Conservation (phyloP, 2,113 vertebrate species). For the Dasypus novemcinctus region DNA sequence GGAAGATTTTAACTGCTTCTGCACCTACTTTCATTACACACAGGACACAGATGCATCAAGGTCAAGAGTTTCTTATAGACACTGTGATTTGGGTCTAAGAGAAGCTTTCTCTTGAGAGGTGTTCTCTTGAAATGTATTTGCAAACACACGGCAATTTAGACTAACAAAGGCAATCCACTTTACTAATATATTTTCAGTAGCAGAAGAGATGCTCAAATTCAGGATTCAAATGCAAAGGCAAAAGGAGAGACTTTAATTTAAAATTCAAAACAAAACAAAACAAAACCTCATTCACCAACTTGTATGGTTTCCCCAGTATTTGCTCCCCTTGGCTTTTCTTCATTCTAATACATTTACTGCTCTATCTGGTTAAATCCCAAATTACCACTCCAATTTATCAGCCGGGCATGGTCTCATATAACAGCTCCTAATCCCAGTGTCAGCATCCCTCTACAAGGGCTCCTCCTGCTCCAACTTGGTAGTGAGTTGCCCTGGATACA, state of each 20-base stretch:
- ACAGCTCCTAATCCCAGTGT: constrained; percentile 73
- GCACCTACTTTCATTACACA: constrained; percentile 65
- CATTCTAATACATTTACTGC: constrained; percentile 61
- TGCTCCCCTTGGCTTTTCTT: constrained; percentile 49
- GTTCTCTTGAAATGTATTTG: constrained; percentile 74
- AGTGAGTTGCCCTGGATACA: constrained; percentile 78
- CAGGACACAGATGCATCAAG: constrained; percentile 62
- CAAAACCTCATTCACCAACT: constrained; percentile 42
- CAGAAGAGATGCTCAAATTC: constrained; percentile 69
- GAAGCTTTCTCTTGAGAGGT: constrained; percentile 69
- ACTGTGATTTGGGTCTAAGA: constrained; percentile 67
- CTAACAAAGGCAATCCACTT: constrained; percentile 75
- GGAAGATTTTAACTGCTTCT: constrained; percentile 72
- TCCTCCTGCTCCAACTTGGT: constrained; percentile 46
- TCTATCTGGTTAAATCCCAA: constrained; percentile 76
- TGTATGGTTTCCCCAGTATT: constrained; percentile 9
- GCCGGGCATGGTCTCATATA: constrained; percentile 44
- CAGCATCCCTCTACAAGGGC: constrained; percentile 57
- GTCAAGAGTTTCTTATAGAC: constrained; percentile 76
- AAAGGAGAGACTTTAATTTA: constrained; percentile 54
- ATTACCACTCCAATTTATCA: constrained; percentile 77
- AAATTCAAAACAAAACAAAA: constrained; percentile 61
- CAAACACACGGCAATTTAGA: constrained; percentile 74
- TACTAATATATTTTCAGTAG: constrained; percentile 66
- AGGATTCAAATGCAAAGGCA: constrained; percentile 56